Evolutionary conservation across 2,797 vertebrate species (phyloP).

Genomic region (Myripristis murdjan): DNA sequence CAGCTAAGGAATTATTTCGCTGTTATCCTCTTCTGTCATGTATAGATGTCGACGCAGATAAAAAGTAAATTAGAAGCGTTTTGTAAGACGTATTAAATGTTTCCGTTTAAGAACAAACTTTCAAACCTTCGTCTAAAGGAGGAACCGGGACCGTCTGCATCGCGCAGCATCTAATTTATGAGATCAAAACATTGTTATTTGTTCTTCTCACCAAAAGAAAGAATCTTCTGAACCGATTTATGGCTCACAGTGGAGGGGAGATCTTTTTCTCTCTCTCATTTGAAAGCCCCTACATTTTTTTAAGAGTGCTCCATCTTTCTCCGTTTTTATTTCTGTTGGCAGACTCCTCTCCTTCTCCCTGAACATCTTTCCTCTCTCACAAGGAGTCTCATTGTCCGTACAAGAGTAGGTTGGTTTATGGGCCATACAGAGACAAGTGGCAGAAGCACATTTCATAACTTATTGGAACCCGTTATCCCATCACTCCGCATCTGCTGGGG

Average conservation of each 20-base stretch:
- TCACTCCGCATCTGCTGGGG: slow-evolving; percentile 55
- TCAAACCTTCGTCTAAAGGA: slow-evolving; percentile 21
- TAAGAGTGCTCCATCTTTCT: slow-evolving; percentile 56
- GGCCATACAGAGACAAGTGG: slow-evolving; percentile 73
- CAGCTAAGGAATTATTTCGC: not conserved
- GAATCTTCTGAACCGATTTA: slow-evolving; percentile 53
- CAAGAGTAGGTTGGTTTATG: slow-evolving; percentile 70
- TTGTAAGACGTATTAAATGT: slow-evolving; percentile 20
- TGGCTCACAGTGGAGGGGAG: slow-evolving; percentile 61
- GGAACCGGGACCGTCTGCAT: slow-evolving; percentile 31
- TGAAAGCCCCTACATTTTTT: slow-evolving; percentile 66
- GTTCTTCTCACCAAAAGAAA: slow-evolving; percentile 51
- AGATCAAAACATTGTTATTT: slow-evolving; percentile 63
- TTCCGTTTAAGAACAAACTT: slow-evolving; percentile 19
- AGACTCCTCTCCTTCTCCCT: slow-evolving; percentile 53
- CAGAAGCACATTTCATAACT: slow-evolving; percentile 70
- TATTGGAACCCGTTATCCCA: slow-evolving; percentile 65
- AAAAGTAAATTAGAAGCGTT: slow-evolving; percentile 21
- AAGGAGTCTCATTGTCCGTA: slow-evolving; percentile 72
- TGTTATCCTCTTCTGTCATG: not conserved
- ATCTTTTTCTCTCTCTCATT: slow-evolving; percentile 61
- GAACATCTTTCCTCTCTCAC: slow-evolving; percentile 71
- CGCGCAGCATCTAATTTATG: slow-evolving; percentile 54
- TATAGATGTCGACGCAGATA: slow-evolving; percentile 9
- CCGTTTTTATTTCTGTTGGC: slow-evolving; percentile 79